Evolutionary conservation across 2,888 invertebrate species (phyloP).

Genomic region (Clusia tigrina): DNA sequence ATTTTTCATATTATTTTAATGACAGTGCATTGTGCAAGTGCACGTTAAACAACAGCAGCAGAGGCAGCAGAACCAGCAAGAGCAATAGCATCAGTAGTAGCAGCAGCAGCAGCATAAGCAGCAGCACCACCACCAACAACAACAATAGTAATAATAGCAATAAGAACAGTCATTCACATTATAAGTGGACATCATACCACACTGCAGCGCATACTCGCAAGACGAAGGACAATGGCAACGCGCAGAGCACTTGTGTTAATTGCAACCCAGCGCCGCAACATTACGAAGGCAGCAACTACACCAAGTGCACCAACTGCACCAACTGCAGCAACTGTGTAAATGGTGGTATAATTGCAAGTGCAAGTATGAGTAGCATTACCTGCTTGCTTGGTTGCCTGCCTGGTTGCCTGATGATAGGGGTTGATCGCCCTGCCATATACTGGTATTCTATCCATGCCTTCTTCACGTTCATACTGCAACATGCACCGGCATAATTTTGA

Average conservation of each 20-base stretch:
- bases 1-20: conserved; percentile 56
- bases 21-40: conserved; percentile 50
- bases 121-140: conserved; percentile 35
- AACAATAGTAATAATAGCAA: conserved; percentile 12
- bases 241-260: conserved; percentile 43
- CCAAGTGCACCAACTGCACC: no score
- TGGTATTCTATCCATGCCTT: not conserved
- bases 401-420: conserved; percentile 23
- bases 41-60: conserved; percentile 46
- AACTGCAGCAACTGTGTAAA: no score
- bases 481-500: no score
- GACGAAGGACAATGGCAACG: conserved; percentile 40
- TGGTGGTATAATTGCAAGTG: no score
- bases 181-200: conserved; percentile 31
- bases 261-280: not conserved
- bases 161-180: conserved; percentile 33
- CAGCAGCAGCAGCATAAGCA: conserved; percentile 21
- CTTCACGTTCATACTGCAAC: conserved; percentile 7
- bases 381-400: no score
- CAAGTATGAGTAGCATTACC: no score
- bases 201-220: conserved; percentile 35
- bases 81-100: conserved; percentile 22
- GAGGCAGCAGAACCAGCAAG: conserved; percentile 23
- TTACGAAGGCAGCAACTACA: no score
- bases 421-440: conserved; percentile 5